A percentile compares a stretch with the other conserved stretches of the same genome.
Evolutionary conservation across 2,888 invertebrate genomes (phyloP).

Genomic region (Scaptomyza flava): DNA sequence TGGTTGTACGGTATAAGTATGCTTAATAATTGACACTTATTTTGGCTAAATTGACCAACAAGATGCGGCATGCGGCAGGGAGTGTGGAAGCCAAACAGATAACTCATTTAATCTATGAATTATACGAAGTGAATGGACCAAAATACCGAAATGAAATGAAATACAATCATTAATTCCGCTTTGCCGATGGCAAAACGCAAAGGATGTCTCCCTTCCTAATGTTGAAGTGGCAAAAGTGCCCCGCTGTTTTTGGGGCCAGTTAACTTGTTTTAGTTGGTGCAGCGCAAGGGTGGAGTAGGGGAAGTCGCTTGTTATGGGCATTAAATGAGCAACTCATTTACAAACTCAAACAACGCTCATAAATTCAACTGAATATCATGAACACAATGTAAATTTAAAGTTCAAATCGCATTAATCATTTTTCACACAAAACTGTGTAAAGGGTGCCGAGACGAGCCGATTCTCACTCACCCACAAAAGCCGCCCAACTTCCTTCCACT

Average conservation of each 20-base stretch:
- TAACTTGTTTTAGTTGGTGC: constrained; percentile 38
- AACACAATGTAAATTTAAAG: constrained; percentile 78
- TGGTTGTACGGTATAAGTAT: not conserved
- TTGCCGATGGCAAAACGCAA: constrained; percentile 49
- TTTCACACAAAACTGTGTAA: constrained; percentile 58
- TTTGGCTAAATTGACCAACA: constrained; percentile 13
- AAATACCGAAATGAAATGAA: constrained; percentile 60
- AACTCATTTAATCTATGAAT: constrained; percentile 60
- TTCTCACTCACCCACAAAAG: not conserved
- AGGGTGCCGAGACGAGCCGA: constrained; percentile 35
- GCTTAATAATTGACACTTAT: constrained; percentile 29
- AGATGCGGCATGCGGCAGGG: not conserved
- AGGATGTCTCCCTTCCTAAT: constrained; percentile 6
- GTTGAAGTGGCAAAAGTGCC: constrained; percentile 30
- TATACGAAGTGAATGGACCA: constrained; percentile 20
- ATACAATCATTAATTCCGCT: constrained; percentile 75
- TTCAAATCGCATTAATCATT: constrained; percentile 77
- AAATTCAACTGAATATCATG: constrained; percentile 77
- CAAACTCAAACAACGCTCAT: constrained; percentile 79
- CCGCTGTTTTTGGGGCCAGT: constrained; percentile 18
- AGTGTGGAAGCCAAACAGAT: constrained; percentile 32
- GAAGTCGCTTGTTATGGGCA: constrained; percentile 63
- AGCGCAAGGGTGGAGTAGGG: not conserved
- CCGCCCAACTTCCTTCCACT: not conserved
- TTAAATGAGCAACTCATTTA: constrained; percentile 79